Conservation (phyloP, 1,140 invertebrate genomes). For the Danaus plexippus region DNA sequence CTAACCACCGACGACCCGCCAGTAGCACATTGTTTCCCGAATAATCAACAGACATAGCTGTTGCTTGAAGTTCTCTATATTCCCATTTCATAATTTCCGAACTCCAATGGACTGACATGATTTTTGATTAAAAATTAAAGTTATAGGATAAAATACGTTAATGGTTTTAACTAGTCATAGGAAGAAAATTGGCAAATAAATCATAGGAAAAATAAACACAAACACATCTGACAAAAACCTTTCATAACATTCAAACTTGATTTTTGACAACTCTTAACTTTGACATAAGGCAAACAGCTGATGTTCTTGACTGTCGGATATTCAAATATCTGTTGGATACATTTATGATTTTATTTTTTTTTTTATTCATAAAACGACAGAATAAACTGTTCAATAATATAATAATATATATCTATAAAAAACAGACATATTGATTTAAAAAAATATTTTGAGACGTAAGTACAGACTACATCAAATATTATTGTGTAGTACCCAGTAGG, state of each 20-base stretch:
- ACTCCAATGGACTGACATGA: constrained; percentile 66
- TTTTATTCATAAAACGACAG: too few species aligned
- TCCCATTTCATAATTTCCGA: constrained; percentile 70
- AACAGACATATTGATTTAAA: too few species aligned
- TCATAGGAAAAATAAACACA: constrained; percentile 5
- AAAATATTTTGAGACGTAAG: too few species aligned
- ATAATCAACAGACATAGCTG: constrained; percentile 91
- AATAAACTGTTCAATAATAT: too few species aligned
- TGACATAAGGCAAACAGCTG: too few species aligned
- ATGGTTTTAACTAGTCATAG: constrained; percentile 2
- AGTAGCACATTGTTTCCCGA: constrained; percentile 87
- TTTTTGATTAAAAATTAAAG: constrained; percentile 21
- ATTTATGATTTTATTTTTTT: background rate
- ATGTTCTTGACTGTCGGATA: too few species aligned
- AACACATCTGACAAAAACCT: constrained; percentile 9
- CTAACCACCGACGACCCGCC: constrained; percentile 87
- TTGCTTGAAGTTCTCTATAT: constrained; percentile 82
- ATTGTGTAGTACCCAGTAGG: too few species aligned
- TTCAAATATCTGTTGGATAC: background rate
- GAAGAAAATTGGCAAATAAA: constrained; percentile 8
- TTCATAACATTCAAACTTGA: too few species aligned
- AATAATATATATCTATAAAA: too few species aligned
- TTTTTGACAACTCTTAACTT: too few species aligned
- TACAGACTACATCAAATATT: too few species aligned
- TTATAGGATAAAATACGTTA: constrained; percentile 14